Percentiles rank a stretch among this genome's conserved stretches.
Evolutionary conservation across 2,113 vertebrate species (phyloP).

Genomic region (Himantopus leucocephalus): DNA sequence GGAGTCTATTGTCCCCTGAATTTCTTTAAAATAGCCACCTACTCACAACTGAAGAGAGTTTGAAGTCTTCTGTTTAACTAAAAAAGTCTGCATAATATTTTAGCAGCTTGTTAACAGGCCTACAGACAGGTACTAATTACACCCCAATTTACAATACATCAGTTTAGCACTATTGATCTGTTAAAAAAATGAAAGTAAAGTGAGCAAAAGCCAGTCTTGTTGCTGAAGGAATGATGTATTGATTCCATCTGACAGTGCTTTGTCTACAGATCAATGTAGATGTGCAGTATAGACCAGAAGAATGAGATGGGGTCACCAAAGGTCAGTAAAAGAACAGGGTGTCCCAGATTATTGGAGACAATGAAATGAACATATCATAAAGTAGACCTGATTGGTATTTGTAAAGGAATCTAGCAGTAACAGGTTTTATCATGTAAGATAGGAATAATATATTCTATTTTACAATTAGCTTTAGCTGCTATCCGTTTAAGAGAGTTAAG

Average conservation of each 20-base stretch:
- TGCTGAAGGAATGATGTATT: slow-evolving; percentile 94
- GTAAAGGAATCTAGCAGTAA: slow-evolving; percentile 60
- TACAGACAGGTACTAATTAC: slow-evolving; percentile 82
- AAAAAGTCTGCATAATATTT: slow-evolving; percentile 9
- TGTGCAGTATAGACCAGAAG: slow-evolving; percentile 77
- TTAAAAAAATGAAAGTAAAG: slow-evolving; percentile 83
- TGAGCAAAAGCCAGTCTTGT: slow-evolving; percentile 78
- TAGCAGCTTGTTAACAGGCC: slow-evolving; percentile 73
- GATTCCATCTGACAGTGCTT: slow-evolving; percentile 88
- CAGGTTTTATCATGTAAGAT: neutral
- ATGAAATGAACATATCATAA: slow-evolving; percentile 82
- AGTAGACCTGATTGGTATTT: slow-evolving; percentile 52
- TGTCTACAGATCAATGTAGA: slow-evolving; percentile 85
- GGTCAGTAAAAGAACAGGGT: slow-evolving; percentile 78
- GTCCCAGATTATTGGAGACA: slow-evolving; percentile 66
- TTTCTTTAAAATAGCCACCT: neutral
- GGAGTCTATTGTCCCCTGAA: neutral
- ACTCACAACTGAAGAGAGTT: neutral
- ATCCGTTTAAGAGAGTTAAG: neutral
- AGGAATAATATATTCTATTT: neutral
- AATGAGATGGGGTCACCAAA: slow-evolving; percentile 77
- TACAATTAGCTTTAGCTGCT: neutral
- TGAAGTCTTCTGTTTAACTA: neutral
- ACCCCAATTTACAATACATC: slow-evolving; percentile 84
- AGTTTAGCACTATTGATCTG: slow-evolving; percentile 82